These are phyloP conservation scores for Oenanthe melanoleuca DNA, from an alignment of 2,113 vertebrate genomes.

Conservation along the genomic window DNA sequence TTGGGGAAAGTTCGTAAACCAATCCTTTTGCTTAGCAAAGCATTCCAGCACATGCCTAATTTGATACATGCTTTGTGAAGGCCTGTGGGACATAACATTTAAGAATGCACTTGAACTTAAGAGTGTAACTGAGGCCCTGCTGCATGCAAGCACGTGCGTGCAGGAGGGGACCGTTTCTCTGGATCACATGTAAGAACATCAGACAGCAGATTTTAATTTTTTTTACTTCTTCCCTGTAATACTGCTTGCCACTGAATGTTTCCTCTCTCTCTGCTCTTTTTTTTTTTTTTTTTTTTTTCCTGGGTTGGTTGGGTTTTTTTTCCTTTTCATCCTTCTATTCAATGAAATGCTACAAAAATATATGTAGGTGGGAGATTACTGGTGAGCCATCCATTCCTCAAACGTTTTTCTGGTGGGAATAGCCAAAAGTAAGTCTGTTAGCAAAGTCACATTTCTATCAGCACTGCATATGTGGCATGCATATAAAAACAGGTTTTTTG, in stretches of 20 bases:
- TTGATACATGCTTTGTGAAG: neutral
- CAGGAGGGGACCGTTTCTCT: neutral
- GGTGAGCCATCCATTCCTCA: neutral
- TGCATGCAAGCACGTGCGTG: neutral
- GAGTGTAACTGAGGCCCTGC: neutral
- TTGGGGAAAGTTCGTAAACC: neutral
- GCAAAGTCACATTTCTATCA: neutral
- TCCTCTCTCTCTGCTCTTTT: neutral
- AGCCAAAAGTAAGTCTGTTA: neutral
- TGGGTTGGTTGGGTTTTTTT: neutral
- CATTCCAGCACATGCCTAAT: slow-evolving; percentile 19
- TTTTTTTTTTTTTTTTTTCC: neutral
- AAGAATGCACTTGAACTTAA: neutral
- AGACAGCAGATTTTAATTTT: neutral
- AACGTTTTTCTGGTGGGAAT: neutral
- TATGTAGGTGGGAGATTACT: neutral
- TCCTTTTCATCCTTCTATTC: neutral
- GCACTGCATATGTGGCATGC: neutral
- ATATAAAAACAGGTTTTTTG: neutral
- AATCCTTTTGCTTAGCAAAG: slow-evolving; percentile 35
- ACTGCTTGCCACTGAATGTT: neutral
- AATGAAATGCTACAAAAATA: neutral
- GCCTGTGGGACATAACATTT: neutral
- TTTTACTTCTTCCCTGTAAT: neutral
- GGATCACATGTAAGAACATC: neutral